Evolutionary conservation across 2,888 invertebrate species (phyloP).

Genomic region (Drosophila hawaiiensis): DNA sequence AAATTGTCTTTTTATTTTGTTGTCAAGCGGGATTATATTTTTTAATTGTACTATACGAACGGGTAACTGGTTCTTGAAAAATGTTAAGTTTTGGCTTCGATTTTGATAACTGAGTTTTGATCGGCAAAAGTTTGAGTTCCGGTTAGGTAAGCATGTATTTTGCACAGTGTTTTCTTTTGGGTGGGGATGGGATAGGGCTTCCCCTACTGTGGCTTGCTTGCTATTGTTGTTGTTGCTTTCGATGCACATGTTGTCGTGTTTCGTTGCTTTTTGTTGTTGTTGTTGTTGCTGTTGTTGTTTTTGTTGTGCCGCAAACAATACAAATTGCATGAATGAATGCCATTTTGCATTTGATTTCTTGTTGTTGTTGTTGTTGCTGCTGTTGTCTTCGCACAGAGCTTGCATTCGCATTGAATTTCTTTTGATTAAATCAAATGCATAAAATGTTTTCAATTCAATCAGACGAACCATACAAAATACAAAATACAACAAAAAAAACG

Average conservation of each 20-base stretch:
- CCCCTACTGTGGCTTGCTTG: not conserved
- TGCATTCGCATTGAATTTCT: slow-evolving; percentile 66
- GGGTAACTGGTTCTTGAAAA: not conserved
- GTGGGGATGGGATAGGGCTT: not conserved
- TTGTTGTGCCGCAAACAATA: slow-evolving; percentile 63
- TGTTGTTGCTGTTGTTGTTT: slow-evolving; percentile 23
- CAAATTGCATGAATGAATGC: slow-evolving; percentile 80
- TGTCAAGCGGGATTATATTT: not conserved
- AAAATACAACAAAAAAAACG: not conserved
- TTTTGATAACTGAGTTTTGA: not conserved
- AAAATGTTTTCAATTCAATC: slow-evolving; percentile 78
- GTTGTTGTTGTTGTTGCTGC: slow-evolving; percentile 19
- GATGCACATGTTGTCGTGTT: slow-evolving; percentile 48
- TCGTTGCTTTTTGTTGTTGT: slow-evolving; percentile 19
- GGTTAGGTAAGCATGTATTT: not conserved
- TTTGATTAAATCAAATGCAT: slow-evolving; percentile 80
- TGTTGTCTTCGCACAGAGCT: slow-evolving; percentile 40
- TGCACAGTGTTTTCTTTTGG: not conserved
- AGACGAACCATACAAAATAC: slow-evolving; percentile 28
- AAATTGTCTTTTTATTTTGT: not conserved
- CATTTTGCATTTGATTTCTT: slow-evolving; percentile 71
- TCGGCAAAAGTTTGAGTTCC: not conserved
- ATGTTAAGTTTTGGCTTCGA: not conserved
- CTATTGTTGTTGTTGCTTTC: slow-evolving; percentile 16
- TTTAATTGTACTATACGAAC: not conserved